Base-by-base conservation (phyloP, 2,797 vertebrate genomes). In the Malacoraja senta region DNA sequence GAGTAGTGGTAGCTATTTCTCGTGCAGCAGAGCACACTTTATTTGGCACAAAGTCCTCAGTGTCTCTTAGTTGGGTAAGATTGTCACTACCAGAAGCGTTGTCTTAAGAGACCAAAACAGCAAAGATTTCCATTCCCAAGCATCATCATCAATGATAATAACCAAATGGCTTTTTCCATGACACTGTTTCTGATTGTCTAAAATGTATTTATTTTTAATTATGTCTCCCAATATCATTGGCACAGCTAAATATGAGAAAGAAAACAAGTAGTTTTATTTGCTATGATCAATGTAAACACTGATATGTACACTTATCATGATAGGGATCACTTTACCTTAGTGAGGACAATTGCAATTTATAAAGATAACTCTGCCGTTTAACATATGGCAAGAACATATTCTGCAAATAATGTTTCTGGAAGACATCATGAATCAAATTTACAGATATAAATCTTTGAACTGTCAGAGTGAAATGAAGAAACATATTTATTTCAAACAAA, bases 391-490 rank as follows among this genome's bases (percentile, higher is more conserved):
- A 15, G 83, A 86, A 32, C 58, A 32, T 17, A 65, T n/a, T 63
- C 17, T 68, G 8, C 19, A 68, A 53, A 3, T 15, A 68, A 35
- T 88, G 71, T 92, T 53, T 53, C 9, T 53, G 90, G 90, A 92
- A 74, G 71, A 91, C 8, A 74, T 2, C 68, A 91, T 8, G 10
- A 76, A 92, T 13, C 71, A 53, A n/a, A 58, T 76, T 8, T 58
- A 15, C 71, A 53, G 12, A 92, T 9, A 74, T 53, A 53, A 53
- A 74, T 58, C 38, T 76, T 74, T 92, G 24, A 1, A 0, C n/a
- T 68, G 63, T 35, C 84, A 68, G 61, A 93, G 90, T 93, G 94
- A 94, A 95, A 96, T 96, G 95, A 96, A 96, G 96, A 94, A 95
- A 94, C 94, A 95, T 95, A 38, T 93, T 93, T 58, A 63, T 94